phyloP scores from a whole-genome alignment of 2,888 invertebrate species.

The Acleris emargana region DNA sequence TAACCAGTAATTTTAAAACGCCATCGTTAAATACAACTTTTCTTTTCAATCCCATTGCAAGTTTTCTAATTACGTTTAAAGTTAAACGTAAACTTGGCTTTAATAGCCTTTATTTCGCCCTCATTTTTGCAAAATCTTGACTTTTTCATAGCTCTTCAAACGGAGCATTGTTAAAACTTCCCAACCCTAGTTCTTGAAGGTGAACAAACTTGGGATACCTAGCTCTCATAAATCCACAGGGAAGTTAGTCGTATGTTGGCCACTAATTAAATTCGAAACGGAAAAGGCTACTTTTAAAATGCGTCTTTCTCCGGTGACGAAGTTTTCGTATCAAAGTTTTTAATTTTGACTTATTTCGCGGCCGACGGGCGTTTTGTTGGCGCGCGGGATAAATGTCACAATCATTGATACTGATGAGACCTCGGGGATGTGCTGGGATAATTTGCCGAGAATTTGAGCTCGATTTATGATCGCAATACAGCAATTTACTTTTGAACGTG shows the following conservation, averaged over 20 bases:
- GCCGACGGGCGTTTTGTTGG: conserved; percentile 30
- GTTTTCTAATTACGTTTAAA: conserved; percentile 14
- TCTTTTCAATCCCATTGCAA: neutral
- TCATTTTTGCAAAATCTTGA: conserved; percentile 15
- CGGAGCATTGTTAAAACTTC: conserved; percentile 31
- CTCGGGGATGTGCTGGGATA: neutral
- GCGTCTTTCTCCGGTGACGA: conserved; percentile 7
- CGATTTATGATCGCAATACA: neutral
- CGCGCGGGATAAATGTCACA: conserved; percentile 24
- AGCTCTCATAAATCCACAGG: conserved; percentile 23
- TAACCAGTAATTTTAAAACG: too few relatives aligned
- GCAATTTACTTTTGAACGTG: too few relatives aligned
- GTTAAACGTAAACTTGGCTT: conserved; percentile 23
- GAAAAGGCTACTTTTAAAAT: conserved; percentile 10
- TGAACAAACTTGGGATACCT: conserved; percentile 25
- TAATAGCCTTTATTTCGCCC: conserved; percentile 22
- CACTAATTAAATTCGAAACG: conserved; percentile 30
- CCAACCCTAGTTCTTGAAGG: conserved; percentile 14
- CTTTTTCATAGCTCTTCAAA: conserved; percentile 12
- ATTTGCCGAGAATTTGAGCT: neutral
- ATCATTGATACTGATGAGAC: conserved; percentile 32
- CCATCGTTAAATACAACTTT: neutral
- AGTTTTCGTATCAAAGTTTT: conserved; percentile 34
- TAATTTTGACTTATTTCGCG: conserved; percentile 34
- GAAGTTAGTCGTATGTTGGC: conserved; percentile 14